A percentile compares a stretch with the other conserved stretches of the same genome.
Evolutionary conservation across 2,797 vertebrate species (phyloP).

Genomic region (Neomorphus geoffroyi): DNA sequence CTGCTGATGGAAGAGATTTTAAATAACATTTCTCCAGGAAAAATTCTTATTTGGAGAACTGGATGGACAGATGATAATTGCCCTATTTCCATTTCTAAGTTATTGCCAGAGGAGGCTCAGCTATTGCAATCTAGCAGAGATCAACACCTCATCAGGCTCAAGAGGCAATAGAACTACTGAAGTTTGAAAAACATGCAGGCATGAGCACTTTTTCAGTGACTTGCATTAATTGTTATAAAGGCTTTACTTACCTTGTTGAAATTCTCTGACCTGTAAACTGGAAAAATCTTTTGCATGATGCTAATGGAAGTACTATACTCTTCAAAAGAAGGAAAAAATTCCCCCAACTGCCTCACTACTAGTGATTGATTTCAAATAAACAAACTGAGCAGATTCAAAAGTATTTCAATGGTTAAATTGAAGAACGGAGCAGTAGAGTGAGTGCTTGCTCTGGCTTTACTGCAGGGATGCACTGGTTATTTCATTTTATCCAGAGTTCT

Average conservation of each 20-base stretch:
- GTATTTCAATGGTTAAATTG: not conserved
- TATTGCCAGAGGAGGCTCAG: not conserved
- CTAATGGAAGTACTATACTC: not conserved
- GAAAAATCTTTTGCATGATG: not conserved
- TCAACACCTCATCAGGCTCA: conserved; percentile 7
- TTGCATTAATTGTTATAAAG: not conserved
- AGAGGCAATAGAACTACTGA: conserved; percentile 11
- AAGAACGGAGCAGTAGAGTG: not conserved
- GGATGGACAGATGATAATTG: not conserved
- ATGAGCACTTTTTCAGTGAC: not conserved
- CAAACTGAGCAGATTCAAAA: not conserved
- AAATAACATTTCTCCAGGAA: not conserved
- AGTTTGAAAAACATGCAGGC: not conserved
- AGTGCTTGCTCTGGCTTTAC: not conserved
- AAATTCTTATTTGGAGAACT: conserved; percentile 23
- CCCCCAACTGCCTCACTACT: not conserved
- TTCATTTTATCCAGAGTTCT: not conserved
- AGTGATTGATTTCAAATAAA: not conserved
- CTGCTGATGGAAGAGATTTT: not conserved
- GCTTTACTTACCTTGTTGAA: not conserved
- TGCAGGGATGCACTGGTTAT: not conserved
- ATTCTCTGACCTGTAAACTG: not conserved
- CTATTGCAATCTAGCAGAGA: not conserved
- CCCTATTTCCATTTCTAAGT: not conserved
- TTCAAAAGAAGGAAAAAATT: not conserved